These are phyloP conservation scores for Drosophila trichaetosa DNA, from an alignment of 2,888 invertebrate genomes.

Conservation along the genomic window DNA sequence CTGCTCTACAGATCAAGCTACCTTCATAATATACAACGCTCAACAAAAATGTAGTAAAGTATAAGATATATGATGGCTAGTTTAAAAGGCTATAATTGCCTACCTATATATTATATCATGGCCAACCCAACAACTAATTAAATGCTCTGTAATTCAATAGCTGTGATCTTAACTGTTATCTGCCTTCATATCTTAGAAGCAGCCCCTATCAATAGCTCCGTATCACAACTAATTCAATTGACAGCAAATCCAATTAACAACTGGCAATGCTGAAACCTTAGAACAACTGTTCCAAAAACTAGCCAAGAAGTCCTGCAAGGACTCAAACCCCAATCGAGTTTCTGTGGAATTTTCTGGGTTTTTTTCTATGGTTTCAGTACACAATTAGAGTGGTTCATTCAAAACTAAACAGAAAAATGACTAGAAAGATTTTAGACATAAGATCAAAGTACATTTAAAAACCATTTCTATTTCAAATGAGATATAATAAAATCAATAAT, in stretches of 20 bases:
- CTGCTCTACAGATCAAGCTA: neutral
- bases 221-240: slow-evolving; percentile 28
- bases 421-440: neutral
- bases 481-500: neutral
- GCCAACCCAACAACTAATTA: neutral
- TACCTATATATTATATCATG: neutral
- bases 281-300: slow-evolving; percentile 1
- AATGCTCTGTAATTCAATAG: neutral
- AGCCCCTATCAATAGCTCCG: slow-evolving; percentile 8
- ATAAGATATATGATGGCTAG: neutral
- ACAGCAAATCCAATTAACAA: slow-evolving; percentile 37
- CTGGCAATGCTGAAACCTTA: slow-evolving; percentile 11
- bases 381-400: neutral
- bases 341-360: slow-evolving; percentile 1
- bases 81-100: neutral
- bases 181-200: neutral
- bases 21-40: neutral
- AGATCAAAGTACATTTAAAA: neutral
- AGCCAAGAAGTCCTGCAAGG: slow-evolving; percentile 24
- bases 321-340: neutral
- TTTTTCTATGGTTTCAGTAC: slow-evolving; percentile 28
- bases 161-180: neutral
- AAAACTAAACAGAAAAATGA: neutral
- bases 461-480: neutral
- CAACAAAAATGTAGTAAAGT: neutral